A percentile compares a stretch with the other conserved stretches of the same genome.
Conservation (phyloP, 2,888 invertebrate species). For the Conistra vaccinii region DNA sequence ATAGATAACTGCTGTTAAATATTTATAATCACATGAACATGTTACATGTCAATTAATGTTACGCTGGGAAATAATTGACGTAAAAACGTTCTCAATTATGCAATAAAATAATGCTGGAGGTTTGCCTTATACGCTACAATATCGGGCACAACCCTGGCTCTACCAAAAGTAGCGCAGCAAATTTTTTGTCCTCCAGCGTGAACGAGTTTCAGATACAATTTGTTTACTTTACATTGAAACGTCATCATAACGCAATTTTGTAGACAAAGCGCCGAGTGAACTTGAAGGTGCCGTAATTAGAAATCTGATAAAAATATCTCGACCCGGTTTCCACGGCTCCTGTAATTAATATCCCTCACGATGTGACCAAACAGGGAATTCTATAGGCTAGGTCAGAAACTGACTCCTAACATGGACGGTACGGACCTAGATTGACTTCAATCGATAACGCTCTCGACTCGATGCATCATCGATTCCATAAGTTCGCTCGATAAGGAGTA, state of each 20-base stretch:
- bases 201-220: constrained; percentile 68
- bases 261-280: constrained; percentile 67
- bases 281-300: constrained; percentile 75
- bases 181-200: constrained; percentile 72
- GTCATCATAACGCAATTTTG: constrained; percentile 71
- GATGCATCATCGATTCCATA: constrained; percentile 73
- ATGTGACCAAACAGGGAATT: constrained; percentile 81
- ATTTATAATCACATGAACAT: constrained; percentile 81
- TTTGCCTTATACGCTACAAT: constrained; percentile 78
- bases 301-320: constrained; percentile 77
- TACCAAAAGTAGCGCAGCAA: constrained; percentile 74
- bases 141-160: constrained; percentile 68
- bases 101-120: constrained; percentile 82
- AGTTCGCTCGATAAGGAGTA: constrained; percentile 65
- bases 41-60: constrained; percentile 86
- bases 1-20: constrained; percentile 72
- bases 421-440: constrained; percentile 74
- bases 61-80: constrained; percentile 84
- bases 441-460: constrained; percentile 69
- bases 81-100: constrained; percentile 82
- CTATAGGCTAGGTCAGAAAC: constrained; percentile 77
- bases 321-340: constrained; percentile 78
- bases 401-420: constrained; percentile 78
- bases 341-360: constrained; percentile 80
- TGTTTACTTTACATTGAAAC: constrained; percentile 75